Evolutionary conservation across 2,888 invertebrate genomes (phyloP).

Genomic region (Hymenopus coronatus): DNA sequence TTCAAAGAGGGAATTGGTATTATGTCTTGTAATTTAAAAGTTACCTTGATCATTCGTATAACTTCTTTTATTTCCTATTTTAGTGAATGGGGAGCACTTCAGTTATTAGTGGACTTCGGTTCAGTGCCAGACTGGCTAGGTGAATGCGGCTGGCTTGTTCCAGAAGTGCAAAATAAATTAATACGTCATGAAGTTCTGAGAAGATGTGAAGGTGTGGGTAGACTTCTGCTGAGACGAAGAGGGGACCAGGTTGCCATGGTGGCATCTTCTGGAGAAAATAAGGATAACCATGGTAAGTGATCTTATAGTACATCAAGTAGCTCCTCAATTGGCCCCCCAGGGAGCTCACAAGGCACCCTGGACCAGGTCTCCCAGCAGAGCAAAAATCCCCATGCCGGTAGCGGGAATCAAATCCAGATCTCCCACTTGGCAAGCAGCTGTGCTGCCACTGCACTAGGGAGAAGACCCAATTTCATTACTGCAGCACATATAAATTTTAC

Average conservation of each 20-base stretch:
- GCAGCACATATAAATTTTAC: no score
- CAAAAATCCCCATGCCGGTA: no score
- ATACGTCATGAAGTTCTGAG: conserved; percentile 55
- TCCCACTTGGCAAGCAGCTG: no score
- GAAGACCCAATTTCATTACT: no score
- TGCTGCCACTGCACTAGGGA: no score
- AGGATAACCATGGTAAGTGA: neutral
- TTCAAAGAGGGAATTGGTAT: no score
- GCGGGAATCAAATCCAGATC: no score
- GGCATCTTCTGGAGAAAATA: conserved; percentile 41
- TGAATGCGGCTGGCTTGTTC: conserved; percentile 41
- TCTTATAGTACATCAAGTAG: no score
- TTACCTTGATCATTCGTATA: neutral
- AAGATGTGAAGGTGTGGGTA: conserved; percentile 82
- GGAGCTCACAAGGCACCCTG: no score
- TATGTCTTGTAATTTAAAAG: neutral
- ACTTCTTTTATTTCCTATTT: neutral
- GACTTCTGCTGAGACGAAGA: conserved; percentile 72
- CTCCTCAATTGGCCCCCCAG: no score
- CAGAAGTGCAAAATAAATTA: conserved; percentile 43
- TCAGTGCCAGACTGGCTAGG: conserved; percentile 74
- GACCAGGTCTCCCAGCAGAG: no score
- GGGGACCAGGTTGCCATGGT: conserved; percentile 80
- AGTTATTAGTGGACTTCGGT: conserved; percentile 78
- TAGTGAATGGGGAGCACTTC: conserved; percentile 71